Conservation (phyloP, 2,888 invertebrate species). For the Syrista parreyssii region DNA sequence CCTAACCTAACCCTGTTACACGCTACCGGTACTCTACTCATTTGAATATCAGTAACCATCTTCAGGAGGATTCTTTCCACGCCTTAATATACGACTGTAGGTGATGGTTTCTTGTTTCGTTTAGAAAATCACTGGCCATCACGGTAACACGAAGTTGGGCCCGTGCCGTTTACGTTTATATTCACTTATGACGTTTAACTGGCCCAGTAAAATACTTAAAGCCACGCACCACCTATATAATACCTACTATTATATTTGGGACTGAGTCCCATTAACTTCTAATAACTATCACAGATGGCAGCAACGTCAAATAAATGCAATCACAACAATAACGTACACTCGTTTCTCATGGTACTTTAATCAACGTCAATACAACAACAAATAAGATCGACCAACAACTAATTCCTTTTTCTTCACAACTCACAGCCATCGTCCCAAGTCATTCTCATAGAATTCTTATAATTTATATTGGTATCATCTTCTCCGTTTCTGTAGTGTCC, state of each 20-base stretch:
- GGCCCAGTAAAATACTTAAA: not conserved
- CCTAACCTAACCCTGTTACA: not conserved
- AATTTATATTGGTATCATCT: not conserved
- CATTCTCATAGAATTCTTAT: not conserved
- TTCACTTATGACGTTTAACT: not conserved
- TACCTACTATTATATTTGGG: not conserved
- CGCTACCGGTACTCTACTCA: not conserved
- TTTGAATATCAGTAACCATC: not conserved
- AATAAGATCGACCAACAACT: not conserved
- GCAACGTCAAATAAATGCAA: not conserved
- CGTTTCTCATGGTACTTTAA: not conserved
- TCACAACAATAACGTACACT: not conserved
- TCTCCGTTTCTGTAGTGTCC: not conserved
- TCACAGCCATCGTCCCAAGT: not conserved
- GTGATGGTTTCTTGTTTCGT: not conserved
- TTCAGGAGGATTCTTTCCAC: not conserved
- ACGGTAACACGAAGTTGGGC: not conserved
- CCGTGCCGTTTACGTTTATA: not conserved
- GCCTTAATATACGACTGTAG: not conserved
- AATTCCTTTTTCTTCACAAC: not conserved
- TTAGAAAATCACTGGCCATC: not conserved
- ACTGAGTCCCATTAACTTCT: not conserved
- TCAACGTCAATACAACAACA: not conserved
- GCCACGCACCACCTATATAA: not conserved
- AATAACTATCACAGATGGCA: not conserved